A percentile compares a stretch with the other conserved stretches of the same genome.
phyloP scores from a whole-genome alignment of 2,797 vertebrate species.

The Sardinella longiceps region DNA sequence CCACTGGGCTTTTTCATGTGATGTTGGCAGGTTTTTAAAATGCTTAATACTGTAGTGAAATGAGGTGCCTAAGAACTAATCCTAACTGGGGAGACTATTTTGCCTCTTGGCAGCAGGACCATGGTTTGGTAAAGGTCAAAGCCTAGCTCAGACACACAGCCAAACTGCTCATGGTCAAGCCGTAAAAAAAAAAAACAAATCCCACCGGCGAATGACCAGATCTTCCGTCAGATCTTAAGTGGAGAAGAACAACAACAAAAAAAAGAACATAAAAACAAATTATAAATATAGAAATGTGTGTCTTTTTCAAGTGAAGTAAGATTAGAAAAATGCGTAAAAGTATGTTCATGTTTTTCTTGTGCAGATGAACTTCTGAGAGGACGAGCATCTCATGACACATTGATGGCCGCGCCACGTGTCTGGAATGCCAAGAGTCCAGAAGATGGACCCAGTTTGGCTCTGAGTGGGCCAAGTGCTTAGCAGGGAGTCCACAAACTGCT shows the following conservation, averaged over 20 bases:
- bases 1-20: slow-evolving; percentile 64
- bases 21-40: slow-evolving; percentile 68
- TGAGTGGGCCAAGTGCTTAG: slow-evolving; percentile 80
- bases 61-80: slow-evolving; percentile 60
- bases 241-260: background rate
- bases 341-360: slow-evolving; percentile 25
- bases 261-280: too few species aligned
- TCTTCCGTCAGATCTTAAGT: background rate
- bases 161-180: background rate
- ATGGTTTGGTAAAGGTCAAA: slow-evolving; percentile 40
- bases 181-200: background rate
- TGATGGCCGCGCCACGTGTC: slow-evolving; percentile 69
- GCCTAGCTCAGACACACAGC: slow-evolving; percentile 1
- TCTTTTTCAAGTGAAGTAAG: slow-evolving; percentile 4
- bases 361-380: slow-evolving; percentile 65
- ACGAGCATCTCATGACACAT: slow-evolving; percentile 73
- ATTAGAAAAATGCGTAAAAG: background rate
- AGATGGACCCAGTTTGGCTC: slow-evolving; percentile 81
- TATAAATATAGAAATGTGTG: background rate
- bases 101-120: slow-evolving; percentile 11
- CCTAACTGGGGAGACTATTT: slow-evolving; percentile 43
- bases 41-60: slow-evolving; percentile 72
- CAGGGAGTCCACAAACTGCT: slow-evolving; percentile 84
- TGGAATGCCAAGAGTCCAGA: slow-evolving; percentile 80
- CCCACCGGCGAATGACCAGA: background rate